A percentile compares a stretch with the other conserved stretches of the same genome.
Evolutionary conservation across 1,140 invertebrate genomes (phyloP).

Genomic region (Spodoptera frugiperda): DNA sequence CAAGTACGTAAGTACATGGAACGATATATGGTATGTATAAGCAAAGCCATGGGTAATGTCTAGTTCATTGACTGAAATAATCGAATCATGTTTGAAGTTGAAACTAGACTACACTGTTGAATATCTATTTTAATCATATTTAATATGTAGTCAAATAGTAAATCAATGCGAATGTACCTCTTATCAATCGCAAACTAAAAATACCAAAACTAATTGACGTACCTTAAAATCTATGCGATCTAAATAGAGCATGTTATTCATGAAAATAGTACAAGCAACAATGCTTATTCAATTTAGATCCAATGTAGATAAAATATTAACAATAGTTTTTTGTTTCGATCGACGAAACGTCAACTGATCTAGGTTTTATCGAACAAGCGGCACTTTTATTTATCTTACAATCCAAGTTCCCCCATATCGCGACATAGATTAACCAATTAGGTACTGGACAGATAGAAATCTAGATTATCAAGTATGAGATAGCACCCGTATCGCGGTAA

Average conservation of each 20-base stretch:
- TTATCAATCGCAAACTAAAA: no score
- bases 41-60: no score
- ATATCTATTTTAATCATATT: no score
- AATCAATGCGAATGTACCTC: no score
- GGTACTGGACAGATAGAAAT: constrained; percentile 20
- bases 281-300: constrained; percentile 46
- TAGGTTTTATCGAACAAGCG: constrained; percentile 13
- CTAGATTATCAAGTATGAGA: constrained; percentile 27
- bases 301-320: constrained; percentile 30
- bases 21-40: no score
- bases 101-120: no score
- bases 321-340: constrained; percentile 41
- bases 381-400: constrained; percentile 24
- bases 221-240: no score
- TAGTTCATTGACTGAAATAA: no score
- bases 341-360: constrained; percentile 9
- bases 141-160: no score
- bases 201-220: no score
- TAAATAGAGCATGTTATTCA: constrained; percentile 18
- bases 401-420: neutral
- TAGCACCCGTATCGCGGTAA: constrained; percentile 35
- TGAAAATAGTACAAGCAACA: constrained; percentile 12
- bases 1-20: no score
- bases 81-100: no score
- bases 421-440: constrained; percentile 47